Percentiles rank a stretch among this genome's conserved stretches.
Conservation (phyloP, 2,113 vertebrate species). For the Saccopteryx leptura region DNA sequence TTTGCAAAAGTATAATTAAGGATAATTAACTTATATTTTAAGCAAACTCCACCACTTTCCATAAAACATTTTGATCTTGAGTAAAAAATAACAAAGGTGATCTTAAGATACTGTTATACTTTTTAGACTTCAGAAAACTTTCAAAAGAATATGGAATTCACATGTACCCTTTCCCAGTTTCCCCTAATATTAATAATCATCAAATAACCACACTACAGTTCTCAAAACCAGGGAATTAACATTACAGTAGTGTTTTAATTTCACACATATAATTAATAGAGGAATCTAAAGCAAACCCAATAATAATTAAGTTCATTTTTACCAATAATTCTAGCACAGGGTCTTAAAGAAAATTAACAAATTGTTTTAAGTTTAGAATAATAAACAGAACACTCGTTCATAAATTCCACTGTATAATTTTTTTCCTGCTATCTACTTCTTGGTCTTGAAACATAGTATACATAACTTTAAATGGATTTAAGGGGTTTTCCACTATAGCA, state of each 20-base stretch:
- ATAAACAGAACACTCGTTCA: constrained; percentile 9
- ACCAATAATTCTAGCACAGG: neutral
- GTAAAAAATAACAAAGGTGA: neutral
- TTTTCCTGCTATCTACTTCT: neutral
- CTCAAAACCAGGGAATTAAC: constrained; percentile 17
- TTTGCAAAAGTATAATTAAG: constrained; percentile 17
- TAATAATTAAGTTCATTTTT: constrained; percentile 25
- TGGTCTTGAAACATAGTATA: neutral
- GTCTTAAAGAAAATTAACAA: neutral
- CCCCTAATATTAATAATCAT: constrained; percentile 32
- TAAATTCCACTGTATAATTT: constrained; percentile 1
- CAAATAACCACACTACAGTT: neutral
- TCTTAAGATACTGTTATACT: constrained; percentile 42
- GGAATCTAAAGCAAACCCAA: constrained; percentile 22
- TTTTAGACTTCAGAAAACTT: constrained; percentile 26
- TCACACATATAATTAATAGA: constrained; percentile 13
- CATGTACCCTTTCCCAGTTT: neutral
- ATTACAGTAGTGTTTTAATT: constrained; percentile 49
- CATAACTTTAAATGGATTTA: neutral
- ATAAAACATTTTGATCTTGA: constrained; percentile 60
- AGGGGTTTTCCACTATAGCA: neutral
- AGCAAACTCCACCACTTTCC: constrained; percentile 1
- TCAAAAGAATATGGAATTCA: neutral
- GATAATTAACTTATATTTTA: constrained; percentile 53
- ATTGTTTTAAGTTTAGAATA: constrained; percentile 22